These are phyloP conservation scores for Xestia sexstrigata DNA, from an alignment of 2,888 invertebrate species.

Conservation along the genomic window DNA sequence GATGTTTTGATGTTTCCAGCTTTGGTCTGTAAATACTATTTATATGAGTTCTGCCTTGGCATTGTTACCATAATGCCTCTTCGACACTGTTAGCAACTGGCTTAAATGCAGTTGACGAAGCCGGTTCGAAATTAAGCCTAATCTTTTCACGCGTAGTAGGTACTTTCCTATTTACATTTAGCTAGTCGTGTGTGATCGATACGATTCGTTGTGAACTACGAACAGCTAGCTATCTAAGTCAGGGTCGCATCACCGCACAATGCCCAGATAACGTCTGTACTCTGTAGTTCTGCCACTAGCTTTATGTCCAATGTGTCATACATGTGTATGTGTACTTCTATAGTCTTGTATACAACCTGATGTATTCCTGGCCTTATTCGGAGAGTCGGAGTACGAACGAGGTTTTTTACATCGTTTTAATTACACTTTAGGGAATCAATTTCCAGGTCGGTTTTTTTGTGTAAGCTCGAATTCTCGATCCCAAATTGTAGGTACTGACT, in stretches of 20 bases:
- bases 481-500: constrained; percentile 12
- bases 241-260: constrained; percentile 69
- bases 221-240: constrained; percentile 70
- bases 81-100: neutral
- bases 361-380: constrained; percentile 22
- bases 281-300: constrained; percentile 42
- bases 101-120: neutral
- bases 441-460: constrained; percentile 28
- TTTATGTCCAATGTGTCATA: constrained; percentile 48
- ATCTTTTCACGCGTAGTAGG: constrained; percentile 16
- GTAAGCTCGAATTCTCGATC: constrained; percentile 2
- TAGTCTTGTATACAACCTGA: constrained; percentile 24
- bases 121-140: constrained; percentile 14
- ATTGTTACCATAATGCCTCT: too few species aligned
- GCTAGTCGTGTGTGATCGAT: constrained; percentile 54
- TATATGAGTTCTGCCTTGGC: too few species aligned
- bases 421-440: constrained; percentile 45
- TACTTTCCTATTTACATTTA: constrained; percentile 42
- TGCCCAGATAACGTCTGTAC: constrained; percentile 66
- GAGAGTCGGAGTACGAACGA: constrained; percentile 7
- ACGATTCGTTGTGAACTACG: constrained; percentile 46
- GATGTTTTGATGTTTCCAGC: neutral
- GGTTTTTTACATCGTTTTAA: constrained; percentile 31
- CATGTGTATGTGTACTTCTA: neutral
- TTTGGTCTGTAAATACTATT: constrained; percentile 13